Evolutionary conservation across 1,140 invertebrate species (phyloP).

Genomic region (Heliothis subflexa): DNA sequence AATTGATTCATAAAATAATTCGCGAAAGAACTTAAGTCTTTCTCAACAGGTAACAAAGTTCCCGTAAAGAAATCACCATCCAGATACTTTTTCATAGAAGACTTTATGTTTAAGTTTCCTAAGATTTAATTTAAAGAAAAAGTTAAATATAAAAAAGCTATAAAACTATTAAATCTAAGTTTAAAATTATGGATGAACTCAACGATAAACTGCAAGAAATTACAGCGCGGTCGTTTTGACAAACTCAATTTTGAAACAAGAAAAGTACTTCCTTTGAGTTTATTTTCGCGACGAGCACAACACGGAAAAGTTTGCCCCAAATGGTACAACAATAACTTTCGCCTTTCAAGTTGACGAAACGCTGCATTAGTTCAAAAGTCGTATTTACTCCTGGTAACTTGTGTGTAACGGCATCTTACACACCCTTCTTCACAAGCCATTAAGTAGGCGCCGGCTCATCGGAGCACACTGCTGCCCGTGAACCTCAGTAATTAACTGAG

Average conservation of each 20-base stretch:
- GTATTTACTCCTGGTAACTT: conserved; percentile 54
- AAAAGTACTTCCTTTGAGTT: conserved; percentile 43
- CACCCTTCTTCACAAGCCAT: conserved; percentile 63
- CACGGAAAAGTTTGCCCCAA: conserved; percentile 45
- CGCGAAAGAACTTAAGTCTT: too few species aligned
- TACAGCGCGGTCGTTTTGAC: conserved; percentile 45
- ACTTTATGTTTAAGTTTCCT: too few species aligned
- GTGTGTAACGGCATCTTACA: conserved; percentile 43
- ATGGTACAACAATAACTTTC: conserved; percentile 56
- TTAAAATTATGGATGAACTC: conserved; percentile 26
- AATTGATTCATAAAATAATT: too few species aligned
- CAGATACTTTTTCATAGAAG: too few species aligned
- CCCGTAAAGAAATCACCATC: too few species aligned
- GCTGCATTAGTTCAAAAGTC: conserved; percentile 57
- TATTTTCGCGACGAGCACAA: conserved; percentile 45
- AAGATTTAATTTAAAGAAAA: too few species aligned
- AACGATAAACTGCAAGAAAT: conserved; percentile 27
- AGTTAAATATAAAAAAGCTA: neutral
- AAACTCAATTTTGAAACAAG: conserved; percentile 59
- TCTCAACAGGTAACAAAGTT: too few species aligned
- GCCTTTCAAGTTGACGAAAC: conserved; percentile 43
- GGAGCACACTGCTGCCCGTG: conserved; percentile 52
- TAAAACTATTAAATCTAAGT: conserved; percentile 17
- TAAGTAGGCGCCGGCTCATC: conserved; percentile 60
- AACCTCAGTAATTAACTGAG: conserved; percentile 70